These are phyloP conservation scores for Nannospalax galili DNA, from an alignment of 2,113 vertebrate genomes.

Conservation along the genomic window DNA sequence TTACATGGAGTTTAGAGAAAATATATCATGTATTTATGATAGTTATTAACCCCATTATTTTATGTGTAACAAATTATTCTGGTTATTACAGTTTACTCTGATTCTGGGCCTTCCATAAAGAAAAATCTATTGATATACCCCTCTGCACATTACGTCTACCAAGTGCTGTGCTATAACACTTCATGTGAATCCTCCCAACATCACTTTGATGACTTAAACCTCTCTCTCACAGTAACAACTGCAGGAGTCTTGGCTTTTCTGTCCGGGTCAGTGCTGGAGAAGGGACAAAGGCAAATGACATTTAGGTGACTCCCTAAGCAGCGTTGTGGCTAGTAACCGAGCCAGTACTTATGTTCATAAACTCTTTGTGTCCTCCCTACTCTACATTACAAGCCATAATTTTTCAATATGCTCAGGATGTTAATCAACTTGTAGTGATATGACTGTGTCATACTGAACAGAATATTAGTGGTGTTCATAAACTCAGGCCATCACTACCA, in stretches of 20 bases:
- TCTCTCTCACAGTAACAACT: not conserved
- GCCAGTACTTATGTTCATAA: accelerated
- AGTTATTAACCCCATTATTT: not conserved
- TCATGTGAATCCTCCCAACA: not conserved
- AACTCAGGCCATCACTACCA: not conserved
- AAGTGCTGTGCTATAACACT: not conserved
- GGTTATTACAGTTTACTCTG: not conserved
- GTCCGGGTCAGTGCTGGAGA: not conserved
- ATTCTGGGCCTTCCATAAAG: not conserved
- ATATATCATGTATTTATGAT: not conserved
- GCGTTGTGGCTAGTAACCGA: accelerated
- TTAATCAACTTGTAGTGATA: not conserved
- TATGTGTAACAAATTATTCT: not conserved
- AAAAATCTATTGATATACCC: not conserved
- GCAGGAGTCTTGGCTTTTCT: not conserved
- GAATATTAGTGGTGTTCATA: not conserved
- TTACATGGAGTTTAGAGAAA: not conserved
- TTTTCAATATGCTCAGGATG: not conserved
- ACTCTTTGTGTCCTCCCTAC: too few relatives aligned
- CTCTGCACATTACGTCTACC: not conserved
- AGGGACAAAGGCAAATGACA: not conserved
- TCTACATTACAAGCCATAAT: not conserved
- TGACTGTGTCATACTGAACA: not conserved
- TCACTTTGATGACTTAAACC: not conserved
- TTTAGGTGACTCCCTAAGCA: not conserved